A percentile compares a stretch with the other conserved stretches of the same genome.
Conservation (phyloP, 1,140 invertebrate species). For the Planococcus citri region DNA sequence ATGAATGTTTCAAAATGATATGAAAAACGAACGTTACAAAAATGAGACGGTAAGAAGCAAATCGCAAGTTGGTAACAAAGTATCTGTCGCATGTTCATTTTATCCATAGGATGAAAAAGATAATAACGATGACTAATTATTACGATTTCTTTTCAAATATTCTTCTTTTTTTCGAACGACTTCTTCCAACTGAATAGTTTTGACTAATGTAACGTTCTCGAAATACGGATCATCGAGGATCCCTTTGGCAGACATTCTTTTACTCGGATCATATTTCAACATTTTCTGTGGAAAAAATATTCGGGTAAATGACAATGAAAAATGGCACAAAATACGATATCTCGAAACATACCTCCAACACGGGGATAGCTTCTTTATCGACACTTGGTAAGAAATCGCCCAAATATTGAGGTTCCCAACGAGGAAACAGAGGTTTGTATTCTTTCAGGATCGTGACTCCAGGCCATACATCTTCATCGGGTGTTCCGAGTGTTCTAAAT, state of each 20-base stretch:
- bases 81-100: no score
- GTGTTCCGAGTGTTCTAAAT: constrained; percentile 81
- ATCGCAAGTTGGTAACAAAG: no score
- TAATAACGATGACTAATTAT: neutral
- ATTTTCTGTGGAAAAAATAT: constrained; percentile 38
- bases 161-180: neutral
- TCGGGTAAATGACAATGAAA: neutral
- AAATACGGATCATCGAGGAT: constrained; percentile 50
- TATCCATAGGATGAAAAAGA: no score
- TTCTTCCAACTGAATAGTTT: constrained; percentile 11
- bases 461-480: constrained; percentile 69
- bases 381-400: constrained; percentile 36
- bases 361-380: constrained; percentile 4
- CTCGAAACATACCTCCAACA: neutral
- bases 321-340: neutral
- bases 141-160: constrained; percentile 12
- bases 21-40: no score
- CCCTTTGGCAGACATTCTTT: constrained; percentile 43
- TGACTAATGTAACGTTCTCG: constrained; percentile 30
- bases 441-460: constrained; percentile 72
- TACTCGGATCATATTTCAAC: constrained; percentile 47
- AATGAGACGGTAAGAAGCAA: no score
- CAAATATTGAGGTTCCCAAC: constrained; percentile 56
- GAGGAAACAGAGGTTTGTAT: constrained; percentile 78
- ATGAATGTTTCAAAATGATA: no score